Evolutionary conservation across 2,113 vertebrate species (phyloP).

Genomic region (Tachuris rubrigastra): DNA sequence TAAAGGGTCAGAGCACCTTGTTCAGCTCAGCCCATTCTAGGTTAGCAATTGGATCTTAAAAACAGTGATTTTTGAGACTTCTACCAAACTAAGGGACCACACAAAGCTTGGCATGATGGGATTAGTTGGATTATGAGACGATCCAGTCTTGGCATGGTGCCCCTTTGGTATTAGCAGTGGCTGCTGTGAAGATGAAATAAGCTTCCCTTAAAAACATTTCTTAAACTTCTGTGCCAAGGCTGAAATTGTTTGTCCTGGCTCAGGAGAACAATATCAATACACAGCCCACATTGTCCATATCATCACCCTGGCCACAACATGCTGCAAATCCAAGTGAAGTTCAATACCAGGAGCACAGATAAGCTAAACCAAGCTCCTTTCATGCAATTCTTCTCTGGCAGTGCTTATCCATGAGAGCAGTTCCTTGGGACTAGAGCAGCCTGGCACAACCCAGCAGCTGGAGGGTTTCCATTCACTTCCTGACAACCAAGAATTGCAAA

Average conservation of each 20-base stretch:
- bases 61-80: not conserved
- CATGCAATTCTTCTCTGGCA: not conserved
- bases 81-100: not conserved
- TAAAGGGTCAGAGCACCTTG: not conserved
- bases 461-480: not conserved
- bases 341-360: not conserved
- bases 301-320: not conserved
- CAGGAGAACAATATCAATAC: not conserved
- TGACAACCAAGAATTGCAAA: not conserved
- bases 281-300: not conserved
- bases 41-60: not conserved
- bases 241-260: not conserved
- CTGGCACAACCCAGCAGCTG: not conserved
- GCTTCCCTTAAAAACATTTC: not conserved
- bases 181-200: not conserved
- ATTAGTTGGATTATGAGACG: not conserved
- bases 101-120: not conserved
- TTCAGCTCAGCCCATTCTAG: not conserved
- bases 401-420: not conserved
- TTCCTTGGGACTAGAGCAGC: not conserved
- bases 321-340: not conserved
- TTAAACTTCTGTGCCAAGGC: not conserved
- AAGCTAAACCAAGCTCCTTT: not conserved
- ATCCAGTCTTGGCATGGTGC: not conserved
- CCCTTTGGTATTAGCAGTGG: not conserved